A percentile compares a stretch with the other conserved stretches of the same genome.
These are phyloP conservation scores for Chymomyza amoena DNA, from an alignment of 2,888 invertebrate genomes.

Conservation along the genomic window DNA sequence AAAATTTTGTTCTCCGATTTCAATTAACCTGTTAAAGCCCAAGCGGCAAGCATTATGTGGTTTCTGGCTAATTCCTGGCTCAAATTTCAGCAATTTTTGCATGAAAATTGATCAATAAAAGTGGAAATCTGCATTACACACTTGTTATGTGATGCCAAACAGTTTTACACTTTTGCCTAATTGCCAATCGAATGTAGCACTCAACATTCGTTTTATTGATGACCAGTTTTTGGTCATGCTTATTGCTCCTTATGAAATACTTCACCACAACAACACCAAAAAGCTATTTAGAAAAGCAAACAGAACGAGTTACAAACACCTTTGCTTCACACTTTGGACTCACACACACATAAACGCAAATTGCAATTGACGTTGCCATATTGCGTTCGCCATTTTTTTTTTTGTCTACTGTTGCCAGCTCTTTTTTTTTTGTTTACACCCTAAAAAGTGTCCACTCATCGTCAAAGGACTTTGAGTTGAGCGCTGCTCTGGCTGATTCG, in stretches of 20 bases:
- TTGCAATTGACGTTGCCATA: slow-evolving; percentile 49
- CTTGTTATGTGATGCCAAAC: slow-evolving; percentile 46
- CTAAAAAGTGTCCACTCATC: slow-evolving; percentile 62
- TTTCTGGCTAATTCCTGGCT: not conserved
- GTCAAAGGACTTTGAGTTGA: slow-evolving; percentile 62
- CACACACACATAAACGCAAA: slow-evolving; percentile 31
- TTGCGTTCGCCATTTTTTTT: slow-evolving; percentile 17
- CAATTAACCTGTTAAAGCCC: slow-evolving; percentile 34
- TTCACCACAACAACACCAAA: slow-evolving; percentile 41
- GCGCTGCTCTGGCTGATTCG: slow-evolving; percentile 18
- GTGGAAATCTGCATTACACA: not conserved
- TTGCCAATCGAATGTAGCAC: slow-evolving; percentile 49
- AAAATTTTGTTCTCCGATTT: slow-evolving; percentile 22
- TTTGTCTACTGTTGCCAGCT: not conserved
- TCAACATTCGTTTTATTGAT: slow-evolving; percentile 31
- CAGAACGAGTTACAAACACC: slow-evolving; percentile 12
- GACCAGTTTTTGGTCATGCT: slow-evolving; percentile 5
- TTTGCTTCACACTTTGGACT: slow-evolving; percentile 8
- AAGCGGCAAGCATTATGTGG: not conserved
- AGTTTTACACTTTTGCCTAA: slow-evolving; percentile 39
- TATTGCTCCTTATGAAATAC: slow-evolving; percentile 65
- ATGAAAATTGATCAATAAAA: not conserved
- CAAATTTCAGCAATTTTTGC: not conserved
- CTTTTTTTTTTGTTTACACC: slow-evolving; percentile 21
- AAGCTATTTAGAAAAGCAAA: slow-evolving; percentile 57